These are phyloP conservation scores for Proteles cristata DNA, from an alignment of 2,113 vertebrate species.

Conservation along the genomic window DNA sequence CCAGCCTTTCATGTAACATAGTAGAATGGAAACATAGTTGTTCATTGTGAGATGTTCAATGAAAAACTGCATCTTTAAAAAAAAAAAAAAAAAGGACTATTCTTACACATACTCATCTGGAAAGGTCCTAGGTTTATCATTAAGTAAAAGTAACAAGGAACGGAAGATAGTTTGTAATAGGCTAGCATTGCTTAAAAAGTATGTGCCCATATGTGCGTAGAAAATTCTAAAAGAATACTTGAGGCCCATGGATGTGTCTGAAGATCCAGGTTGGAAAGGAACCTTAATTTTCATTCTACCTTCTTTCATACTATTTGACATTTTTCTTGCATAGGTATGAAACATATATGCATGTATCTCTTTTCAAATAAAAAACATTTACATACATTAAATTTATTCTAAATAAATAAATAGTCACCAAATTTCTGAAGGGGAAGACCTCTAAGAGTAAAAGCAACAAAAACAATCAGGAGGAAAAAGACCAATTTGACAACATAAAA, in stretches of 20 bases:
- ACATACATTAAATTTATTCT: neutral
- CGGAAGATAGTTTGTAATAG: neutral
- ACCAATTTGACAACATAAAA: neutral
- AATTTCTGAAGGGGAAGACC: neutral
- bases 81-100: neutral
- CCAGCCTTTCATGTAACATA: neutral
- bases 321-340: neutral
- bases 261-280: neutral
- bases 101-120: neutral
- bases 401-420: neutral
- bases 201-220: neutral
- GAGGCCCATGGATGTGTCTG: neutral
- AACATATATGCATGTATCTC: neutral
- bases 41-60: neutral
- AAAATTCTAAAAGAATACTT: neutral
- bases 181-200: neutral
- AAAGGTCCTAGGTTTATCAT: neutral
- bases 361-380: neutral
- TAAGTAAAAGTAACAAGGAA: neutral
- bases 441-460: constrained; percentile 3
- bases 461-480: neutral
- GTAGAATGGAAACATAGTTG: neutral
- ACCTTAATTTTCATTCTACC: neutral
- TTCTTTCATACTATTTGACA: neutral
- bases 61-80: neutral